Evolutionary conservation across 2,888 invertebrate species (phyloP), one percentile per base, ranked within the genome.

Genomic region (Drosophila rubida): DNA sequence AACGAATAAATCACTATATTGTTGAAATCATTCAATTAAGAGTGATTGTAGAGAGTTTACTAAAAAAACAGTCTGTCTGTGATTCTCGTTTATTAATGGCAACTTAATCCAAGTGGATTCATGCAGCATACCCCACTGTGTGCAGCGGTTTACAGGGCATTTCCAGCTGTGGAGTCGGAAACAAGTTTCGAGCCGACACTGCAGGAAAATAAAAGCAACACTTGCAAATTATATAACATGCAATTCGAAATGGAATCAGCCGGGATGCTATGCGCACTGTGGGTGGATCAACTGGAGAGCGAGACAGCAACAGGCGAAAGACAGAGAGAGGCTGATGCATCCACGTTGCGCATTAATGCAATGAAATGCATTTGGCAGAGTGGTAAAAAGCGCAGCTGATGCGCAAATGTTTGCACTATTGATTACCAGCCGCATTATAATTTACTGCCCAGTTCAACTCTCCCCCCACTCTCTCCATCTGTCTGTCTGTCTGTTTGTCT

Each of bases 331-430:
- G n/a, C 14, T 16, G 49, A 11, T 25, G n/a, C 22, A 58, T n/a
- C n/a, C n/a, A n/a, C n/a, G n/a, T n/a, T n/a, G n/a, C n/a, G n/a
- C 75, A 74, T 73, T 59, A 57, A 70, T 76, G 76, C 76, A 49
- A 55, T 55, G 65, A 44, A 74, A 65, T 61, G 54, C 51, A 66
- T 75, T 73, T 69, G 59, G 49, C 14, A 16, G 53, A 59, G 58
- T 69, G 68, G 64, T 58, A 60, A 75, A 75, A 75, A 74, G 75
- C 55, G 69, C 67, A 51, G 59, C 69, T 72, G 80, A 80, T 81
- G 85, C 70, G 72, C 77, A 76, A 82, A 87, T 87, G 85, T 83
- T 83, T 85, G 74, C 74, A 69, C 77, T 77, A 88, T 79, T 88
- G 83, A 83, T 83, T 83, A 86, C 80, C 67, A 71, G 72, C 51